Conservation (phyloP, 2,797 vertebrate genomes). For the Xenopus petersii region DNA sequence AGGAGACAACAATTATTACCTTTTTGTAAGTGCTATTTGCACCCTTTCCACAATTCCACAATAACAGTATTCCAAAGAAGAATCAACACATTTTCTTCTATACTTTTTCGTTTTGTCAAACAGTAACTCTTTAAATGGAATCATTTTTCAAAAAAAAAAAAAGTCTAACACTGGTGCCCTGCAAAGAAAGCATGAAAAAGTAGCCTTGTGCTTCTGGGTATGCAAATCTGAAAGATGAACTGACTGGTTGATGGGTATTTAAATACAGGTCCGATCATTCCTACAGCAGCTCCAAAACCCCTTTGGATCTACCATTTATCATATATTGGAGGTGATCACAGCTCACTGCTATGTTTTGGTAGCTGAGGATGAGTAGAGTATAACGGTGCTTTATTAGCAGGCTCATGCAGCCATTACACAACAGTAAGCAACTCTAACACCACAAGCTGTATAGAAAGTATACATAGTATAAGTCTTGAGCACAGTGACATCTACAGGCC, state of each 20-base stretch:
- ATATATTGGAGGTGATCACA: too few relatives aligned
- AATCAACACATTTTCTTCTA: neutral
- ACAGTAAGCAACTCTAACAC: too few relatives aligned
- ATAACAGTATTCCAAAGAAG: conserved; percentile 24
- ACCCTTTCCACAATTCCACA: conserved; percentile 2
- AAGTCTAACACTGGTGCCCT: neutral
- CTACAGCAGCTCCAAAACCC: neutral
- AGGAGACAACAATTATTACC: conserved; percentile 21
- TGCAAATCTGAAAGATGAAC: too few relatives aligned
- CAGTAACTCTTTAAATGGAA: neutral
- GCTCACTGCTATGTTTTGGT: too few relatives aligned
- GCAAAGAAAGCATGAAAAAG: neutral
- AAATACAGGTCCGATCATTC: neutral
- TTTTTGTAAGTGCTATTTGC: conserved; percentile 5
- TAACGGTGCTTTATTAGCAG: too few relatives aligned
- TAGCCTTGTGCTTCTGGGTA: too few relatives aligned
- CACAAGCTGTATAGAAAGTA: too few relatives aligned
- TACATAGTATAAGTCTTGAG: too few relatives aligned
- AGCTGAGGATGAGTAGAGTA: too few relatives aligned
- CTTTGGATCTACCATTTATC: neutral
- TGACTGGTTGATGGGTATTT: too few relatives aligned
- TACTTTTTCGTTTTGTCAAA: neutral
- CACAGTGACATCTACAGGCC: too few relatives aligned
- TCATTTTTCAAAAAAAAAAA: neutral
- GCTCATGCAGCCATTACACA: too few relatives aligned